Evolutionary conservation across 2,888 invertebrate species (phyloP), one percentile per base, ranked within the genome.

Genomic region (Anticlea derivata): DNA sequence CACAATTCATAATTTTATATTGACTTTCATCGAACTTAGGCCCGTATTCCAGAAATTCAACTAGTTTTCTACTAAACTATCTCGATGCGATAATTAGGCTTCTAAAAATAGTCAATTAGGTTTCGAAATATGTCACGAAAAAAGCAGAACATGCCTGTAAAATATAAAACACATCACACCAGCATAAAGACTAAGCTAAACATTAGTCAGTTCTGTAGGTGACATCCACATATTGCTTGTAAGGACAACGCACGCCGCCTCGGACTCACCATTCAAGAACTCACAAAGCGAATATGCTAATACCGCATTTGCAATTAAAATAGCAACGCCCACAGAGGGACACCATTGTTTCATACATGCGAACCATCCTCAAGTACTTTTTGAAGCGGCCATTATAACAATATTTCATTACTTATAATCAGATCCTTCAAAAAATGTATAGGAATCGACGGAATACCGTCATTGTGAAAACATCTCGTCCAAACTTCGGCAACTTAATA

Each of bases 201-300:
- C 27, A 45, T 11, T 11, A 33, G n/a, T 22, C 20, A 5, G 38
- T 43, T 38, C 31, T 31, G 35, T 39, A 39, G 53, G 58, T 71
- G 68, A 68, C 73, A 75, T 68, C 63, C 61, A 64, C 65, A 67
- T 68, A 66, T 68, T 66, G 65, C 71, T 60, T 65, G 70, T 73
- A 80, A 84, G 80, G 78, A 80, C 74, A 75, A 69, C 71, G 64
- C 66, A 60, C 66, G 61, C 75, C 64, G 78, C 86, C 86, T 86
- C 82, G 80, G 73, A 75, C 74, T 75, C 73, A 74, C 81, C 80
- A 79, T 80, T 83, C 78, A 78, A 82, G 77, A 77, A 79, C 76
- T 76, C 73, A 86, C 86, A 87, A 86, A 86, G 87, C 83, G 75
- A 78, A 76, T 86, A 89, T 88, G 87, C 79, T 81, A 89, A 89